Evolutionary conservation across 2,113 vertebrate species (phyloP).

Genomic region (Balaenoptera acutorostrata): DNA sequence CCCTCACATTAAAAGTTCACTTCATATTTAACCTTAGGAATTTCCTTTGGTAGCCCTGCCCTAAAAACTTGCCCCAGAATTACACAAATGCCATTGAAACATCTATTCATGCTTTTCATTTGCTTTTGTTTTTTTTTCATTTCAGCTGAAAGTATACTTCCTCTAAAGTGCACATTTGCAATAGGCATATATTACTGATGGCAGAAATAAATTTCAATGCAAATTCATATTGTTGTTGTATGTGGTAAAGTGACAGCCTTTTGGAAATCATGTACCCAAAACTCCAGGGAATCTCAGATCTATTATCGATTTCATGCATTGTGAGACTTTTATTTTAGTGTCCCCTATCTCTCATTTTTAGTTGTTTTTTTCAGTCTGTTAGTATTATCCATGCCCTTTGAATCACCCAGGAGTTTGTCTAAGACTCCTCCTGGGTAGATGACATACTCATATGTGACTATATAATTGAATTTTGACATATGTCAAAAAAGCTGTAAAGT

Average conservation of each 20-base stretch:
- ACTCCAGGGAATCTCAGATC: conserved; percentile 60
- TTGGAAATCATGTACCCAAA: conserved; percentile 64
- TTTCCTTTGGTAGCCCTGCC: background rate
- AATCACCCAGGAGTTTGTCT: conserved; percentile 29
- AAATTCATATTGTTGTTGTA: conserved; percentile 76
- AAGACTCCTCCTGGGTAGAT: conserved; percentile 53
- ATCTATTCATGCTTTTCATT: background rate
- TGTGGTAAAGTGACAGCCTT: conserved; percentile 70
- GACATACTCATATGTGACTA: conserved; percentile 59
- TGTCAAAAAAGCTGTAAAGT: conserved; percentile 71
- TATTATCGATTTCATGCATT: conserved; percentile 76
- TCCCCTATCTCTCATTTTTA: background rate
- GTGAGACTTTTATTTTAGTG: background rate
- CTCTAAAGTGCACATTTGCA: background rate
- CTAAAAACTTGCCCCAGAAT: conserved; percentile 7
- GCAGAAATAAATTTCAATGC: conserved; percentile 71
- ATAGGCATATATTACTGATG: conserved; percentile 65
- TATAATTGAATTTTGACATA: conserved; percentile 79
- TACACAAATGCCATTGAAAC: background rate
- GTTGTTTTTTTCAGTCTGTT: background rate
- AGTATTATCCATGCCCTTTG: conserved; percentile 45
- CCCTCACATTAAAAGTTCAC: background rate
- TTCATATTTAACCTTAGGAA: conserved; percentile 1
- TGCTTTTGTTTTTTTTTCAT: background rate
- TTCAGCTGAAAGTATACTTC: background rate